Base-by-base conservation (phyloP, 1,140 invertebrate genomes). In the Episyrphus balteatus region DNA sequence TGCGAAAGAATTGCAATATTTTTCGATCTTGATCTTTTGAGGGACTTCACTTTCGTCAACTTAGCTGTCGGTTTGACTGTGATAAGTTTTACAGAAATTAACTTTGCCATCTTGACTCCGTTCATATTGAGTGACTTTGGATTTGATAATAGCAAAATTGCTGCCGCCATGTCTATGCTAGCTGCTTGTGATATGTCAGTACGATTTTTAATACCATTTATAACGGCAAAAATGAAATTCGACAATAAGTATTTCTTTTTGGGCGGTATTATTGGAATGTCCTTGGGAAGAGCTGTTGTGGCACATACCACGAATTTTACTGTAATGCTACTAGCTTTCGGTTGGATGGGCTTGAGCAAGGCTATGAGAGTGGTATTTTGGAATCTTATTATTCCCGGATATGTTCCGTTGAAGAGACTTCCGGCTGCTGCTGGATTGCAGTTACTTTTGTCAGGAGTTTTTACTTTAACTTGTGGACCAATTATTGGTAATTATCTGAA, bases 21-120 rank as follows among this genome's bases (percentile, higher is more conserved):
- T 49, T 82, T 83, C 54, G 81, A 83, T 56, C 67, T 84, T 44
- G 76, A 80, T 58, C 60, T 84, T 17, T 55, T 83, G 32, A 71
- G 73, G 51, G 81, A 84, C 63, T 71, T 75, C 5, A 74, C 77
- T 7, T 84, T 79, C 49, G 71, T 83, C 2, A 83, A 81, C 55
- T 69, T 84, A 18, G 76, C 81, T 67, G 54, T 83, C 34, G 82
- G 82, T 15, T 74, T 84, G 44, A 81, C 79, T 9, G 57, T 83
- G 11, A 80, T 80, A 5, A 75, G 77, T 53, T 81, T 82, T 53
- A 76, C 76, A 18, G 82, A 84, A 57, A 62, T 83, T 10, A 83
- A 83, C 59, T 84, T 84, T 61, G 78, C 81, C 2, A 68, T 83
- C 5, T 59, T 84, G 30, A 81, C 79, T 0, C 80, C 81, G 1